These are phyloP conservation scores for Noctua janthina DNA, from an alignment of 2,888 invertebrate species.

Conservation along the genomic window DNA sequence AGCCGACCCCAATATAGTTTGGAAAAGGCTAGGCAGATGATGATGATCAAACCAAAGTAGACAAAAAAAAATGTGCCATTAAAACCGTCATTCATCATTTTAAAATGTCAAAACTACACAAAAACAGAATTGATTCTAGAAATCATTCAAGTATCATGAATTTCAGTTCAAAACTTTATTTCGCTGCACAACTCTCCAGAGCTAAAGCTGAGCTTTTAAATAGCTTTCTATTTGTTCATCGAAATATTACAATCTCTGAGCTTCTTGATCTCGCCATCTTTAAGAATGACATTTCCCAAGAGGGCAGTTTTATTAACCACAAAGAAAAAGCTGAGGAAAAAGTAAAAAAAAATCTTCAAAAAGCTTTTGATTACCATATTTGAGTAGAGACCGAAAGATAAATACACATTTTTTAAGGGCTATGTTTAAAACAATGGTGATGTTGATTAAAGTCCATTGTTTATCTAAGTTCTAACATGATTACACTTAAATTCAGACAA, in stretches of 20 bases:
- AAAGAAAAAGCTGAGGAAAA: conserved; percentile 40
- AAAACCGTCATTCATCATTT: no score
- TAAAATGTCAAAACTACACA: not conserved
- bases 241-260: conserved; percentile 35
- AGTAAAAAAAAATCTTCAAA: conserved; percentile 22
- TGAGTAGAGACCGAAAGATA: conserved; percentile 37
- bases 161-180: not conserved
- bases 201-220: conserved; percentile 9
- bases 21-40: no score
- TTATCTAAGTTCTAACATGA: not conserved
- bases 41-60: no score
- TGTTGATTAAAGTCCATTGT: conserved; percentile 23
- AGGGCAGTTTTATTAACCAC: conserved; percentile 49
- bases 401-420: conserved; percentile 7
- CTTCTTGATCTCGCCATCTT: conserved; percentile 44
- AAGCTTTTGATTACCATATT: conserved; percentile 55
- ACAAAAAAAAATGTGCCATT: not conserved
- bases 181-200: not conserved
- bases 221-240: conserved; percentile 27
- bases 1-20: no score
- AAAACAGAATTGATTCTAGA: not conserved
- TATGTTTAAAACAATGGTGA: conserved; percentile 4
- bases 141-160: not conserved
- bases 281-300: conserved; percentile 54
- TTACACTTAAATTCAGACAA: not conserved